These are phyloP conservation scores for Fissipunctia ypsillon DNA, from an alignment of 2,888 invertebrate species.

Conservation along the genomic window DNA sequence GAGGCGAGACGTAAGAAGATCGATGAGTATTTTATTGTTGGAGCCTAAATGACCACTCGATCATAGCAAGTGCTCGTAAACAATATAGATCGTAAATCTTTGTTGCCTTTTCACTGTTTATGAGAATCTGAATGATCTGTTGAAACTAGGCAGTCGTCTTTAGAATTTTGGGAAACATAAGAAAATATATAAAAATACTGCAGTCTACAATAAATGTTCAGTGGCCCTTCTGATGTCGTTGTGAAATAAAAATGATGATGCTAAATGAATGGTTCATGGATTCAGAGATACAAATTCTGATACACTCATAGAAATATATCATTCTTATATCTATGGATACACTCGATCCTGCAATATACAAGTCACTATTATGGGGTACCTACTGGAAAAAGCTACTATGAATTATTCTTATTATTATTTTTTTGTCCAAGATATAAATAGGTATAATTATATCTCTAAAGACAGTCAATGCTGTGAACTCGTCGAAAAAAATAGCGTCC, in stretches of 20 bases:
- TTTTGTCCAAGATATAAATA: no score
- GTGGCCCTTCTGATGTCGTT: background rate
- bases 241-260: background rate
- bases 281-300: background rate
- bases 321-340: no score
- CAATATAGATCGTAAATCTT: slow-evolving; percentile 2
- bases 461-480: no score
- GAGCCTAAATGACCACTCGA: slow-evolving; percentile 6
- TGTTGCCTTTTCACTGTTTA: background rate
- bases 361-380: background rate
- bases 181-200: background rate
- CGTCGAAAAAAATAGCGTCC: no score
- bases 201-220: background rate
- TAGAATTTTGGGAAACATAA: background rate
- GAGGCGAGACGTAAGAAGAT: background rate
- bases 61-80: slow-evolving; percentile 16
- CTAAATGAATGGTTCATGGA: background rate
- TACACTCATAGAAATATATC: background rate
- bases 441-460: no score
- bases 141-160: background rate
- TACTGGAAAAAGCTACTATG: background rate
- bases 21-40: background rate
- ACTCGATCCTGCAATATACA: background rate
- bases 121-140: background rate
- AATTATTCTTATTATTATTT: no score